Evolutionary conservation across 2,113 vertebrate genomes (phyloP).

Genomic region (Brachyistius frenatus): DNA sequence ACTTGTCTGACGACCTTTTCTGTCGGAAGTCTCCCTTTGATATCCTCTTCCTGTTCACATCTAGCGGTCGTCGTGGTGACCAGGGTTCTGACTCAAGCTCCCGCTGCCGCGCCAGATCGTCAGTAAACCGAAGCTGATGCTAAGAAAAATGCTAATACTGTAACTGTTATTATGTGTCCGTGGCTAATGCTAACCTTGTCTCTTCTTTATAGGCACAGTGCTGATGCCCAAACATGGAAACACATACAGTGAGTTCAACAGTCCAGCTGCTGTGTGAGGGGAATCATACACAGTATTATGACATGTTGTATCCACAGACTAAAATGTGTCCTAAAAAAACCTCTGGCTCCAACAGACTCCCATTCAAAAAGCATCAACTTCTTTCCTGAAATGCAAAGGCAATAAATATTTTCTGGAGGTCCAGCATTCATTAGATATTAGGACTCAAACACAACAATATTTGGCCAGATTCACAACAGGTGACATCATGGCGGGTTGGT

Average conservation of each 20-base stretch:
- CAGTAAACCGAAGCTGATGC: constrained; percentile 2
- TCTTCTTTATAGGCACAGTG: constrained; percentile 25
- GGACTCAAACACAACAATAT: too few relatives aligned
- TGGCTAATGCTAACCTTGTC: background rate
- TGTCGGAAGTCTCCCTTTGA: background rate
- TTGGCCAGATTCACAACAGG: too few relatives aligned
- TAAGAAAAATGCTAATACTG: background rate
- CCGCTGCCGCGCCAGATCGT: background rate
- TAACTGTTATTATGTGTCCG: background rate
- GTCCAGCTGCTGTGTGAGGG: too few relatives aligned
- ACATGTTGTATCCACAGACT: too few relatives aligned
- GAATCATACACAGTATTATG: background rate
- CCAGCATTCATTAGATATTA: too few relatives aligned
- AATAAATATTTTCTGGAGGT: too few relatives aligned
- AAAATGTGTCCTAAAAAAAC: too few relatives aligned
- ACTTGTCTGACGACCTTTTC: background rate
- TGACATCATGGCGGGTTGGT: too few relatives aligned
- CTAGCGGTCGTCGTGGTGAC: background rate
- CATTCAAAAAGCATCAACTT: too few relatives aligned
- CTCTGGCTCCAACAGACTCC: too few relatives aligned
- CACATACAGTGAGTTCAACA: constrained; percentile 43
- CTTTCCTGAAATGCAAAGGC: too few relatives aligned
- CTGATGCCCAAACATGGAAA: constrained; percentile 25
- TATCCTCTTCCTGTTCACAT: background rate
- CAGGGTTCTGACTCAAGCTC: background rate